Base-by-base conservation (phyloP, 2,113 vertebrate species). In the Carlito syrichta region DNA sequence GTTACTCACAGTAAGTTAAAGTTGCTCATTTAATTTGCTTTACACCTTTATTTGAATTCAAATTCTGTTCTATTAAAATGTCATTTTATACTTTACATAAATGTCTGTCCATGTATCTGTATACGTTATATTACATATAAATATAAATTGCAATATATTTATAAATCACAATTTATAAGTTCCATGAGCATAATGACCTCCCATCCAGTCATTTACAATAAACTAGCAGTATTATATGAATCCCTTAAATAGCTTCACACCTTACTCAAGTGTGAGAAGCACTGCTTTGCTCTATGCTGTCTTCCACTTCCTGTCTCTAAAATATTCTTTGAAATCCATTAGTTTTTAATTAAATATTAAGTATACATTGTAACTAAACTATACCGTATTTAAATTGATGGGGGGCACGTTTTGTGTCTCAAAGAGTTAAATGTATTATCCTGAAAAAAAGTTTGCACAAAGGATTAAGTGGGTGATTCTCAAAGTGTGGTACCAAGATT, bases 21-120 rank as follows among this genome's bases (percentile, higher is more conserved):
- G 73, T 87, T 96, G 58, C 77, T 94, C n/a, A 81, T 93, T 79
- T 95, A 92, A 77, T 92, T 74, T 94, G 50, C 63, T 86, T 69
- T 60, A 76, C 89, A 66, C 22, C 92, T 93, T 78, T 17, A 35
- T 86, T 76, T 81, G 56, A 94, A 85, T 83, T 84, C 13, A 68
- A 83, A 89, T 81, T 88, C 73, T 8, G 73, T 71, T 76, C 63
- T 11, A 84, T 45, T 76, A 56, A 74, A 95, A 86, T 50, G 32
- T 27, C 68, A 38, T 69, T 93, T 60, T 74, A 48, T 38, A 56
- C 62, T 69, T 86, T 77, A 62, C 17, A 35, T 50, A 40, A 11
- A 66, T 12, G 11, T 76, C 48, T 45, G 8, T 40, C 6, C 19
- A 56, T 78, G 16, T 56, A 63, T 23, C 81, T 81, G 38, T 54